Conservation (phyloP, 1,140 invertebrate species). For the Drosophila albomicans region DNA sequence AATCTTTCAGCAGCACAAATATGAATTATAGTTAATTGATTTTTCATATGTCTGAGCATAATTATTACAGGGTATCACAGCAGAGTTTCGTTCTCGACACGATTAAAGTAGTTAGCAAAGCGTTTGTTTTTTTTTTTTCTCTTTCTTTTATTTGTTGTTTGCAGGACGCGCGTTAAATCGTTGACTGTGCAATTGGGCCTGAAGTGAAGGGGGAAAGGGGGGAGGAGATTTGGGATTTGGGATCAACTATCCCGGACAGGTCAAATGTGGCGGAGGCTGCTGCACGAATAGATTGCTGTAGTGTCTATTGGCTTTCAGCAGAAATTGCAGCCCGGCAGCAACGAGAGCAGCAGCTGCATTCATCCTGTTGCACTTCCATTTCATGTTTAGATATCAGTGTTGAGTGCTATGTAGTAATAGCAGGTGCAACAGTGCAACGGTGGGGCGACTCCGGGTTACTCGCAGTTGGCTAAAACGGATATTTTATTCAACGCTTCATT, state of each 20-base stretch:
- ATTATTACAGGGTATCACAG: neutral
- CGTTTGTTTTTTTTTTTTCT: neutral
- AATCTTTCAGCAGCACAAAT: neutral
- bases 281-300: neutral
- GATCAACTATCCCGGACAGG: neutral
- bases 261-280: neutral
- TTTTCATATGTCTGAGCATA: neutral
- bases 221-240: conserved; percentile 8
- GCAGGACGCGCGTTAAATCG: conserved; percentile 13
- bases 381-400: conserved; percentile 19
- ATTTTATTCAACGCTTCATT: conserved; percentile 72
- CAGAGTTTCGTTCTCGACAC: neutral
- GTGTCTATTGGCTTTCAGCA: conserved; percentile 23
- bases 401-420: neutral
- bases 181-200: conserved; percentile 22
- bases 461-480: conserved; percentile 59
- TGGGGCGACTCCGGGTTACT: neutral
- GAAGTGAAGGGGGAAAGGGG: neutral
- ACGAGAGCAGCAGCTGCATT: conserved; percentile 3
- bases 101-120: neutral
- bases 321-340: neutral
- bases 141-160: conserved; percentile 1
- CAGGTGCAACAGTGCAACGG: too few relatives aligned
- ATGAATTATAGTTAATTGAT: neutral
- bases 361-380: conserved; percentile 65